A percentile compares a stretch with the other conserved stretches of the same genome.
These are phyloP conservation scores for Macaca mulatta DNA, from an alignment of 2,113 vertebrate genomes.

Conservation along the genomic window DNA sequence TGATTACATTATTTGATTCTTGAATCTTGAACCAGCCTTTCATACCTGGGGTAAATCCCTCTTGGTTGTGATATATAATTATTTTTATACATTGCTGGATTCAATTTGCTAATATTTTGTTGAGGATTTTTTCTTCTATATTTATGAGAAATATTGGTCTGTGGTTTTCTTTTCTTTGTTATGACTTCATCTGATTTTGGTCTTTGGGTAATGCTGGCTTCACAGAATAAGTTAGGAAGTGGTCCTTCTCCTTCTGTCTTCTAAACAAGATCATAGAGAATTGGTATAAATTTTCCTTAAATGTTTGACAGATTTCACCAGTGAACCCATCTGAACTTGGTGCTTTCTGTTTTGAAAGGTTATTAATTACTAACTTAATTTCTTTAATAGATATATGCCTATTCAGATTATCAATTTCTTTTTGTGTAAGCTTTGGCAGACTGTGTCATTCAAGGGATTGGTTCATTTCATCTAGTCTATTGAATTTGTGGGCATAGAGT, in stretches of 20 bases:
- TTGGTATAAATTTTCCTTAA: background rate
- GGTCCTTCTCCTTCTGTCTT: background rate
- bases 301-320: background rate
- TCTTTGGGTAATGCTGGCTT: background rate
- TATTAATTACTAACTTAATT: conserved; percentile 7
- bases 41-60: background rate
- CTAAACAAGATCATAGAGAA: background rate
- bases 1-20: background rate
- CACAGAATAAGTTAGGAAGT: background rate
- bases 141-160: background rate
- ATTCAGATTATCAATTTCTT: background rate
- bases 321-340: background rate
- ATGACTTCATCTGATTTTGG: conserved; percentile 7
- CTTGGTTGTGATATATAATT: background rate
- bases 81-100: background rate
- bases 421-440: background rate
- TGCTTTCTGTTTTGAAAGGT: conserved; percentile 17
- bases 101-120: background rate
- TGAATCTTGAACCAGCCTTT: background rate
- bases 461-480: background rate
- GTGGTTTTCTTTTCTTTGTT: background rate
- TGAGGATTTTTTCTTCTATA: background rate
- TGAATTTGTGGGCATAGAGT: background rate
- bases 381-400: conserved; percentile 8
- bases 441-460: background rate